These are phyloP conservation scores for Xiphophorus hellerii DNA, from an alignment of 2,113 vertebrate species.

Conservation along the genomic window DNA sequence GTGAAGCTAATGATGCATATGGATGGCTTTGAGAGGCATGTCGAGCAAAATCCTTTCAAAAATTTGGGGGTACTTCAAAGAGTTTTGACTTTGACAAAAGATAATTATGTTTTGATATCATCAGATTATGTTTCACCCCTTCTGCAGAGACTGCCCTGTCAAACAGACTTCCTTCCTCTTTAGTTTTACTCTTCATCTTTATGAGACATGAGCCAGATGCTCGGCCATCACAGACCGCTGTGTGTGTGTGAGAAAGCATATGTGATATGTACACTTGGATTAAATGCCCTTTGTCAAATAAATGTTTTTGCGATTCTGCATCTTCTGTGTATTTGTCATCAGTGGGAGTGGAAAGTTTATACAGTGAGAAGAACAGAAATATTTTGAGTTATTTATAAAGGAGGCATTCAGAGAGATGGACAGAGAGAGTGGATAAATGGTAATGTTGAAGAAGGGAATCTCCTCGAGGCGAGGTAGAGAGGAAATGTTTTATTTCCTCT, in stretches of 20 bases:
- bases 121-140: neutral
- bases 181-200: conserved; percentile 20
- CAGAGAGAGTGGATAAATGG: conserved; percentile 6
- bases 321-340: conserved; percentile 24
- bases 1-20: no score
- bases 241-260: conserved; percentile 13
- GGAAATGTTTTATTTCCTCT: conserved; percentile 63
- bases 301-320: conserved; percentile 42
- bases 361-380: neutral
- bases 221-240: conserved; percentile 39
- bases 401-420: conserved; percentile 11
- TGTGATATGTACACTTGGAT: conserved; percentile 32
- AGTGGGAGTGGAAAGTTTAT: conserved; percentile 44
- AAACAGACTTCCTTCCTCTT: conserved; percentile 35
- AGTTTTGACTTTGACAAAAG: no score
- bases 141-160: neutral
- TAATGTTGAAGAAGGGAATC: conserved; percentile 14
- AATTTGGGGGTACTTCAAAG: no score
- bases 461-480: conserved; percentile 36
- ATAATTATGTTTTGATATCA: neutral
- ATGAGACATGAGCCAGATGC: conserved; percentile 55
- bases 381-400: conserved; percentile 40
- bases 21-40: no score
- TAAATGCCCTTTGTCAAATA: conserved; percentile 26
- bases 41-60: no score